Evolutionary conservation across 2,888 invertebrate species (phyloP), one percentile per base, ranked within the genome.

Genomic region (Sicus ferrugineus): DNA sequence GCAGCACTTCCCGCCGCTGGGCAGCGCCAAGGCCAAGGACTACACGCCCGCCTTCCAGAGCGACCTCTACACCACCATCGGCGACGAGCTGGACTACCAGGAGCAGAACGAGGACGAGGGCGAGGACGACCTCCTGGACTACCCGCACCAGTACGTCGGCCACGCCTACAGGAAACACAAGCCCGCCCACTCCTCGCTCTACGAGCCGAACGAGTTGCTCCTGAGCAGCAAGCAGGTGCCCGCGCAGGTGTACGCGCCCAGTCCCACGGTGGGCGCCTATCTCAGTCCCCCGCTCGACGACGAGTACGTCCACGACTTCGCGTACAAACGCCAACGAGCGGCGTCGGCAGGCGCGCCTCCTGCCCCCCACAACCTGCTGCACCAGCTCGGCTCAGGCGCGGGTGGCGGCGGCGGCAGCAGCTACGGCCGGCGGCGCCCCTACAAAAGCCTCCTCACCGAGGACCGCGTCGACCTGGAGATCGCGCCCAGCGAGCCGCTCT

Each of bases 1-100:
- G 34, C 90, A 91, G 14, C 86, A 90, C 11, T 92, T 89, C 73
- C 91, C 91, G 0, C 91, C 91, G 0, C 72, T 84, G 2, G 72
- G 75, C 3, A 30, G 46, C 26, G 31, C 26, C 48, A 70, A 21
- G 71, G 73, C 66, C 52, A 59, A 64, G 56, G 69, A 73, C 1
- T 75, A 73, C 31, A 67, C 71, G 50, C 67, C 52, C 28, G 23
- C 28, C 46, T 54, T 50, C 0, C 74, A 74, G 19, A 65, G 34
- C n/a, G 78, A 78, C 42, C 73, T 75, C 2, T 82, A 80, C 34
- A 75, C 78, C 23, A 77, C 77, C n/a, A 75, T 81, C 3, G 79
- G 81, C 14, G 82, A 82, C 31, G 80, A 82, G 23, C 73, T 80
- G 0, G 81, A 83, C 66, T 82, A 82, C 23, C 82, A 83, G 9